Conservation (phyloP, 1,140 invertebrate genomes). For the Harlomillsia oculata region DNA sequence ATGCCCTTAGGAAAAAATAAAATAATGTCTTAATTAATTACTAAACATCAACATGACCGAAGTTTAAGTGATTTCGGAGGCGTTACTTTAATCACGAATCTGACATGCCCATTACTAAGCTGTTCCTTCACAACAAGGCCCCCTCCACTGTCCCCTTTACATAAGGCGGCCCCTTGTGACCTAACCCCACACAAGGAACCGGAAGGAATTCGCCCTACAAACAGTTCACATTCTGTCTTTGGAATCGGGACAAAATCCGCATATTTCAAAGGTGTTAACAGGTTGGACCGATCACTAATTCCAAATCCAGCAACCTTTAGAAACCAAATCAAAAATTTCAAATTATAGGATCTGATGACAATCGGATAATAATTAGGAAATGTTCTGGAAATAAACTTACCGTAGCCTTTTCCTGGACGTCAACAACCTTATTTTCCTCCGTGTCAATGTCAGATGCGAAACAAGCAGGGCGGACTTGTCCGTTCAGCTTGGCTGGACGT, state of each 20-base stretch:
- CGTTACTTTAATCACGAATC: slow-evolving; percentile 10
- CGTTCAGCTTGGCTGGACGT: slow-evolving; percentile 38
- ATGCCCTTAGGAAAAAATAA: neutral
- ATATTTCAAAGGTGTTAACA: neutral
- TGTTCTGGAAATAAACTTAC: too few relatives aligned
- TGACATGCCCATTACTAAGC: neutral
- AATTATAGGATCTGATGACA: neutral
- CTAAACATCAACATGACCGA: too few relatives aligned
- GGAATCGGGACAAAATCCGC: slow-evolving; percentile 4
- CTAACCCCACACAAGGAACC: neutral
- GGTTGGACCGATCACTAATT: neutral
- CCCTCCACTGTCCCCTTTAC: slow-evolving; percentile 5
- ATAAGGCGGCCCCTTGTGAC: neutral
- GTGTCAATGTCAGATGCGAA: too few relatives aligned
- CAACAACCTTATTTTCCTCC: neutral
- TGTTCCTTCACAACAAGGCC: neutral
- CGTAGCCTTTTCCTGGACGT: too few relatives aligned
- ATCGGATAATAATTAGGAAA: neutral
- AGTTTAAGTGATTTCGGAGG: too few relatives aligned
- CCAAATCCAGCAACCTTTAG: slow-evolving; percentile 12
- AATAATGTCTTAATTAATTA: too few relatives aligned
- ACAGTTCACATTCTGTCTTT: neutral
- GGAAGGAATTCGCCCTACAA: neutral
- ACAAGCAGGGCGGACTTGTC: slow-evolving; percentile 42
- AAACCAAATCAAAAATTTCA: neutral